Percentiles rank a stretch among this genome's conserved stretches.
Conservation (phyloP, 2,113 vertebrate genomes). For the Naja naja region DNA sequence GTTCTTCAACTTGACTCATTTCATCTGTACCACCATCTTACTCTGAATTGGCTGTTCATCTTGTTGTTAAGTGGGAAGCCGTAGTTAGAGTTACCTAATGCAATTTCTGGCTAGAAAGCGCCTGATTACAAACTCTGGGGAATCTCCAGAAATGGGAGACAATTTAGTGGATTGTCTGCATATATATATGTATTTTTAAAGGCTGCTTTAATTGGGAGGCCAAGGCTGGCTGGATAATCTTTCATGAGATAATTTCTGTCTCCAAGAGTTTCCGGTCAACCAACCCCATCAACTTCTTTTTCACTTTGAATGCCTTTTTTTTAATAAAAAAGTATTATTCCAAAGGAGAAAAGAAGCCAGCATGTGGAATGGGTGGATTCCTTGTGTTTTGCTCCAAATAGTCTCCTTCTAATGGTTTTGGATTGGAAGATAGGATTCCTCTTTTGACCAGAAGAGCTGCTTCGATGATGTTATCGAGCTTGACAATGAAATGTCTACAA, state of each 20-base stretch:
- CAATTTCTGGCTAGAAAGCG: rapidly evolving
- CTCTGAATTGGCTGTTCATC: background rate
- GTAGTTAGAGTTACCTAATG: background rate
- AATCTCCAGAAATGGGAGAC: rapidly evolving
- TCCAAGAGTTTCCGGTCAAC: background rate
- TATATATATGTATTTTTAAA: background rate
- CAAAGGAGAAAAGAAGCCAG: background rate
- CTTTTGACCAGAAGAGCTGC: background rate
- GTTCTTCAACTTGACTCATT: background rate
- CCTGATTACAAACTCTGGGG: background rate
- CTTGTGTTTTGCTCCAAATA: background rate
- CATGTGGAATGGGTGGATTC: background rate
- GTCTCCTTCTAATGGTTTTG: background rate
- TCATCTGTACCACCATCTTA: background rate
- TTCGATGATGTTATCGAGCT: too few relatives aligned
- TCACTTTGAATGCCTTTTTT: background rate
- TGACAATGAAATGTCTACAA: too few relatives aligned
- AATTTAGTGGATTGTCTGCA: rapidly evolving
- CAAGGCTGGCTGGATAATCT: background rate
- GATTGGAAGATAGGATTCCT: background rate
- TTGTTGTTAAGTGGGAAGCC: background rate
- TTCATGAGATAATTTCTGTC: background rate
- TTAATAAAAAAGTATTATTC: background rate
- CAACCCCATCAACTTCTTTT: background rate
- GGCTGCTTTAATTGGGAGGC: background rate